Base-by-base conservation (phyloP, 2,888 invertebrate species). In the Amorpha juglandis region DNA sequence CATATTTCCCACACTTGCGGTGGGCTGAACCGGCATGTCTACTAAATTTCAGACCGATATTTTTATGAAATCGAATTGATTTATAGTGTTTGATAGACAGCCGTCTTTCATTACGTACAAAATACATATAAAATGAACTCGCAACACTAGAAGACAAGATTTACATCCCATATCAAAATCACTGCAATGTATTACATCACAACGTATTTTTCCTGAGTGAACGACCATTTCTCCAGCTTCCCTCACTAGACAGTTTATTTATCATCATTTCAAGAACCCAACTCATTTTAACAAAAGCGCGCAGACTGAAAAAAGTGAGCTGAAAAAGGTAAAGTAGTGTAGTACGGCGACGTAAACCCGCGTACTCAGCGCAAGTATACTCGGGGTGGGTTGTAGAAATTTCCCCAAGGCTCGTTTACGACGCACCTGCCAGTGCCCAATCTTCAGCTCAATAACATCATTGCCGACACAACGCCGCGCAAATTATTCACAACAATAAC, bases 361-460 rank as follows among this genome's bases (percentile, higher is more conserved):
- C 87, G 83, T 78, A 82, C 80, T 88, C 87, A 85, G 87, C 86
- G 76, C 71, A 78, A 78, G 77, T 75, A 78, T 76, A 74, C 79
- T 78, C 74, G 66, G 65, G 67, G 69, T 67, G 70, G 71, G 68
- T 69, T 67, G 72, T 73, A 70, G 73, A 80, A 82, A 89, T 89
- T 89, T 90, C 89, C 89, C 89, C 70, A 71, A 85, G 89, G 89
- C 83, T 81, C 82, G 82, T 88, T 89, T 88, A 89, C 83, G 83
- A 82, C 78, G 75, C 75, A 78, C 74, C 80, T 76, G 76, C 72
- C 77, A 74, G 74, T 72, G 78, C 78, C 78, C 82, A 82, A 83
- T 84, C 79, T 81, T 78, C 80, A 76, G 79, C 76, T 80, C 77
- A 76, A 78, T 76, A 82, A 78, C 76, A 78, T 78, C 74, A 75